Percentiles rank a stretch among this genome's conserved stretches.
Conservation (phyloP, 2,888 invertebrate genomes). For the Tolmerus cingulatus region DNA sequence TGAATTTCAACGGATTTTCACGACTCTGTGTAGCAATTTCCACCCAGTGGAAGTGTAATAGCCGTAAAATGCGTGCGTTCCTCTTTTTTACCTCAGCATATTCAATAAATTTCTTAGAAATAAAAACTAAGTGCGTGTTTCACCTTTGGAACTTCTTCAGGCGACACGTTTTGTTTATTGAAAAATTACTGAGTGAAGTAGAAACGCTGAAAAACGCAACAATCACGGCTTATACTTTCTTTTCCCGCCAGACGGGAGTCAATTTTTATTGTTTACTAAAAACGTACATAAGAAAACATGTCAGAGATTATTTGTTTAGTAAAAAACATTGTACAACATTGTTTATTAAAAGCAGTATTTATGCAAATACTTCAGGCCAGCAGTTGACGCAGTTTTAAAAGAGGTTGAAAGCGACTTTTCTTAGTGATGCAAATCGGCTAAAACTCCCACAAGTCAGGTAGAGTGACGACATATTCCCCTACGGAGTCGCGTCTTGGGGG, state of each 20-base stretch:
- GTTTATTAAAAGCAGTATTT: not conserved
- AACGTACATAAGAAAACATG: not conserved
- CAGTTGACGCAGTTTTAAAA: not conserved
- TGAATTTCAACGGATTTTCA: not conserved
- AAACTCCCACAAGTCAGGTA: conserved; percentile 13
- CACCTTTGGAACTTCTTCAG: not conserved
- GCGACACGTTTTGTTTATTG: not conserved
- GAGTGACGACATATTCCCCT: not conserved
- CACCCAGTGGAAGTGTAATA: not conserved
- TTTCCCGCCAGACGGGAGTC: not conserved
- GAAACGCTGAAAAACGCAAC: not conserved
- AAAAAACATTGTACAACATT: not conserved
- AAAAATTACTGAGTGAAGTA: not conserved
- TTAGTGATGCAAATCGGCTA: not conserved
- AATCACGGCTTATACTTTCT: not conserved
- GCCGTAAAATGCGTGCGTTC: not conserved
- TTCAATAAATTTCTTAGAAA: not conserved
- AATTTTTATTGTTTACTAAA: not conserved
- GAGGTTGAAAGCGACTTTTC: not conserved
- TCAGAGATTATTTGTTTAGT: not conserved
- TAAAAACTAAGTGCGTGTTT: not conserved
- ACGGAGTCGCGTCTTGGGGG: not conserved
- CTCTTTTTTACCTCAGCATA: not conserved
- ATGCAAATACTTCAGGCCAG: not conserved
- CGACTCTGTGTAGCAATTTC: not conserved